Percentiles rank a stretch among this genome's conserved stretches.
Conservation (phyloP, 2,113 vertebrate genomes). For the Hippocampus comes region DNA sequence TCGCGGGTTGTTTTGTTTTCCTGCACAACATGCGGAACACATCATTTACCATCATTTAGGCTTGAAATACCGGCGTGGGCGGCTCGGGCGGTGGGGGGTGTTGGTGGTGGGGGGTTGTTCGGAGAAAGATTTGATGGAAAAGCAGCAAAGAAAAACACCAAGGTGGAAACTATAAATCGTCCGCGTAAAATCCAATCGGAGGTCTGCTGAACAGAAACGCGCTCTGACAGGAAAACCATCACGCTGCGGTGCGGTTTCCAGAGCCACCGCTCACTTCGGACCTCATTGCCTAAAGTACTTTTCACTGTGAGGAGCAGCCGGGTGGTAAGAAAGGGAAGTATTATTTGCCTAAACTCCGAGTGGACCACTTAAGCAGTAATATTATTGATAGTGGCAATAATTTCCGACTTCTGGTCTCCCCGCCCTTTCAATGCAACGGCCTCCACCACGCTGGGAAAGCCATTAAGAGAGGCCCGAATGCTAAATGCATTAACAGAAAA, state of each 20-base stretch:
- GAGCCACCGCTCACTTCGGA: constrained; percentile 51
- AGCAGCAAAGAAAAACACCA: constrained; percentile 39
- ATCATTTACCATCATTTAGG: constrained; percentile 68
- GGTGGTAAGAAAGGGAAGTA: constrained; percentile 63
- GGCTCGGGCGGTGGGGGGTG: constrained; percentile 3
- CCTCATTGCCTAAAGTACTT: constrained; percentile 56
- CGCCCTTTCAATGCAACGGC: constrained; percentile 63
- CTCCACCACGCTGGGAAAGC: constrained; percentile 62
- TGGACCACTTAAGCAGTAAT: constrained; percentile 69
- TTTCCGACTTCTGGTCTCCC: constrained; percentile 60
- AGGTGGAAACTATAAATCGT: constrained; percentile 64
- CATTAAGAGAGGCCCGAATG: constrained; percentile 58
- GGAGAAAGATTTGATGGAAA: constrained; percentile 55
- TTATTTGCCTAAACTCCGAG: constrained; percentile 67
- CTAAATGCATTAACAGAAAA: constrained; percentile 69
- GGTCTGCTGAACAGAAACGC: constrained; percentile 56
- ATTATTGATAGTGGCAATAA: constrained; percentile 72
- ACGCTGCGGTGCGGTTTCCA: constrained; percentile 56
- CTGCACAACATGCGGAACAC: constrained; percentile 57
- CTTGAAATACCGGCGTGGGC: constrained; percentile 60
- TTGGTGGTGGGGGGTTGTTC: constrained; percentile 7
- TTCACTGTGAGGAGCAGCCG: constrained; percentile 46
- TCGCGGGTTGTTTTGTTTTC: constrained; percentile 61
- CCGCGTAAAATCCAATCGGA: constrained; percentile 62
- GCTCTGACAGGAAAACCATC: constrained; percentile 61